Conservation (phyloP, 2,113 vertebrate genomes). For the Nansenia antarctica region DNA sequence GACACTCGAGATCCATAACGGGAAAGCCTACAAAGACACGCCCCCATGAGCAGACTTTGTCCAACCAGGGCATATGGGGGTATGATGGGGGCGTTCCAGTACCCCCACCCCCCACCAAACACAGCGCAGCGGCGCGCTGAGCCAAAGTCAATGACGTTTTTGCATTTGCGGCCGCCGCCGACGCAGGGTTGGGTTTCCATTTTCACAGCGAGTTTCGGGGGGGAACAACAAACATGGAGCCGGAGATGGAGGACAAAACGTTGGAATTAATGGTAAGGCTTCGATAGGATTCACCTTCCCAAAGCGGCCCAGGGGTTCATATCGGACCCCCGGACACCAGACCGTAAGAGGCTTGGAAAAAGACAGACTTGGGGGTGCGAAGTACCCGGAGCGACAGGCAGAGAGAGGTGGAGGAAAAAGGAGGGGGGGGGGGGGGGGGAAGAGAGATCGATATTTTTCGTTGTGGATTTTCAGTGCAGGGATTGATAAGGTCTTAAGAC, state of each 20-base stretch:
- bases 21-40: constrained; percentile 13
- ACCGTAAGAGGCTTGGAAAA: constrained; percentile 37
- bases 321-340: background rate
- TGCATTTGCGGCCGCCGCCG: constrained; percentile 75
- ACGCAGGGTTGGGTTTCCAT: constrained; percentile 85
- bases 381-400: constrained; percentile 38
- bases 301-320: background rate
- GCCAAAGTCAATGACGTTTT: constrained; percentile 75
- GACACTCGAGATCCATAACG: constrained; percentile 64
- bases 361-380: constrained; percentile 31
- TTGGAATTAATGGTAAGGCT: constrained; percentile 91
- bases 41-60: constrained; percentile 45
- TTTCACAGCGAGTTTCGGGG: constrained; percentile 79
- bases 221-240: constrained; percentile 87
- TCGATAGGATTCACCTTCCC: background rate
- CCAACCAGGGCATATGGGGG: constrained; percentile 42
- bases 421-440: constrained; percentile 62
- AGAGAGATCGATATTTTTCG: constrained; percentile 57
- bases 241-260: constrained; percentile 96
- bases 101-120: constrained; percentile 60
- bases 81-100: constrained; percentile 54
- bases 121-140: constrained; percentile 59
- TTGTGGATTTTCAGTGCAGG: constrained; percentile 16
- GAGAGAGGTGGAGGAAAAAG: constrained; percentile 66
- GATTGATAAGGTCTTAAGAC: background rate